phyloP scores from a whole-genome alignment of 2,113 vertebrate species.

The Monarcha castaneiventris region DNA sequence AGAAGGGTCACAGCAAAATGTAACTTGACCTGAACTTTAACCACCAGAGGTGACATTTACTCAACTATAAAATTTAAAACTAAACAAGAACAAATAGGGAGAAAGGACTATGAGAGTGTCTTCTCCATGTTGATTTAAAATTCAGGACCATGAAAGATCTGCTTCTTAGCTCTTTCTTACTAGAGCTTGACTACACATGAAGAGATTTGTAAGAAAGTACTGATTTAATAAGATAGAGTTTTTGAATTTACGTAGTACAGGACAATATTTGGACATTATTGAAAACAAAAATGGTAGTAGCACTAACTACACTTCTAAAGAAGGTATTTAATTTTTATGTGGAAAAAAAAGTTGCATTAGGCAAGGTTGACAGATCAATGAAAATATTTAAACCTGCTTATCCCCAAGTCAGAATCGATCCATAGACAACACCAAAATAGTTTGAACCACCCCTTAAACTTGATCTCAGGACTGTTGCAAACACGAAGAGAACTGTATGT shows the following conservation, averaged over 20 bases:
- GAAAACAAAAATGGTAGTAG: not conserved
- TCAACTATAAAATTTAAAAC: constrained; percentile 43
- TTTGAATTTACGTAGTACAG: not conserved
- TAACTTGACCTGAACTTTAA: constrained; percentile 52
- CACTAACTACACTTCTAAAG: not conserved
- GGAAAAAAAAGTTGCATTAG: not conserved
- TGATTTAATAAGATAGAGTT: not conserved
- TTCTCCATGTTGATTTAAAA: not conserved
- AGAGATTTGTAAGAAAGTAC: not conserved
- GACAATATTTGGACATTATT: not conserved
- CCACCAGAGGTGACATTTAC: constrained; percentile 35
- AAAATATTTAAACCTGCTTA: not conserved
- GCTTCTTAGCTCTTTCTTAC: not conserved
- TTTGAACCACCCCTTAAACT: not conserved
- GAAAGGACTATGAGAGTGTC: not conserved
- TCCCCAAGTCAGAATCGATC: not conserved
- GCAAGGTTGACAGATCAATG: not conserved
- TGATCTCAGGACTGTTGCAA: not conserved
- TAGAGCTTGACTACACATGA: not conserved
- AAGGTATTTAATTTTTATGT: not conserved
- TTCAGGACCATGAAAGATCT: not conserved
- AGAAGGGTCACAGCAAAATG: constrained; percentile 21
- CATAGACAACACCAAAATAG: not conserved
- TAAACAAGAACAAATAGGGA: constrained; percentile 30
- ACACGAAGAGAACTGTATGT: not conserved